These are phyloP conservation scores for Fregetta grallaria DNA, from an alignment of 2,113 vertebrate genomes.

Conservation along the genomic window DNA sequence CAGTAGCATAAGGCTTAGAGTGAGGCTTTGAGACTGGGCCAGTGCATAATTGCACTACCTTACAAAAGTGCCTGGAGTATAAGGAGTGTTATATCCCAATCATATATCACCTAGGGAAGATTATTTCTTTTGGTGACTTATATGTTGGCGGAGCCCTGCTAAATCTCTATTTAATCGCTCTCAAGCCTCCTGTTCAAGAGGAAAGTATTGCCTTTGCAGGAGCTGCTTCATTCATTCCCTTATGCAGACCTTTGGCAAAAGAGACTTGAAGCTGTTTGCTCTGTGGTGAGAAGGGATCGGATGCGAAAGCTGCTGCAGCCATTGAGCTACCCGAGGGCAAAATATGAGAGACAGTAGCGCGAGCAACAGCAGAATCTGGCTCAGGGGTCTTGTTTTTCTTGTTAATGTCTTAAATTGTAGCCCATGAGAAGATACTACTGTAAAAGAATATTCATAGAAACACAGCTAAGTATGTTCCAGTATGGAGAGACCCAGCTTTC, in stretches of 20 bases:
- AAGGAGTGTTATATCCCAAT: not conserved
- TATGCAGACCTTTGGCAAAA: no score
- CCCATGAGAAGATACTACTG: rapidly evolving
- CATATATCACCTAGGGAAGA: not conserved
- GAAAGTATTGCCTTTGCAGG: not conserved
- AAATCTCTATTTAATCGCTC: not conserved
- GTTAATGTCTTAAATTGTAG: not conserved
- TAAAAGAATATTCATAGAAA: not conserved
- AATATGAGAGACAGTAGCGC: not conserved
- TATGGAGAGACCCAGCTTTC: not conserved
- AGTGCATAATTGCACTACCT: not conserved
- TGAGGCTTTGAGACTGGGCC: not conserved
- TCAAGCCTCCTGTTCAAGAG: not conserved
- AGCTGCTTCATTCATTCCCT: not conserved
- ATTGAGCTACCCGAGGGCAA: not conserved
- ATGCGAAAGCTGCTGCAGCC: not conserved
- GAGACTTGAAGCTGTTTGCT: not conserved
- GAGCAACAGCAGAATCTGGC: not conserved
- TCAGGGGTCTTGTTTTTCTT: not conserved
- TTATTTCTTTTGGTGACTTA: not conserved
- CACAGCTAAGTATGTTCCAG: not conserved
- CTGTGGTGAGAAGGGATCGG: not conserved
- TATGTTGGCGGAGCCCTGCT: not conserved
- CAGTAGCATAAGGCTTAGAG: not conserved
- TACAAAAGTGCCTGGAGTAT: not conserved